Conservation (phyloP, 2,113 vertebrate genomes). For the Myiozetetes cayanensis region DNA sequence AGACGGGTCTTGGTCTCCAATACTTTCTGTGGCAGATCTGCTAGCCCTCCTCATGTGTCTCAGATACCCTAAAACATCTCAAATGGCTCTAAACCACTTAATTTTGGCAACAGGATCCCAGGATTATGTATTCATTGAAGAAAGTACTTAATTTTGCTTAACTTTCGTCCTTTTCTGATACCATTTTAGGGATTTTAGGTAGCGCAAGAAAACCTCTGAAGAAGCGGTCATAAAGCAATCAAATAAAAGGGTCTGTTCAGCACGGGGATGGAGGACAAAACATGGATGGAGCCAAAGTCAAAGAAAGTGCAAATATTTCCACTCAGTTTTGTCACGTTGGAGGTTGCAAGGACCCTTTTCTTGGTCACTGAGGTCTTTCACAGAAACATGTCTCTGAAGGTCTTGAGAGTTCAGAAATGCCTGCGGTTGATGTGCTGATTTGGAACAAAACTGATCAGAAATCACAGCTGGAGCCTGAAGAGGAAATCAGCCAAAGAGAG, state of each 20-base stretch:
- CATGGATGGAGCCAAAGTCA: background rate
- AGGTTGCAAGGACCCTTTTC: background rate
- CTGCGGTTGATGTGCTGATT: fast-evolving
- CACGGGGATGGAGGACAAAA: background rate
- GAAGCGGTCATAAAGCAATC: background rate
- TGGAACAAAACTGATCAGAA: background rate
- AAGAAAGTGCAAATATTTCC: background rate
- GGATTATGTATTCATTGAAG: background rate
- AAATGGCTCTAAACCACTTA: background rate
- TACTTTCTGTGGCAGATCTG: background rate
- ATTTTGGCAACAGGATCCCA: background rate
- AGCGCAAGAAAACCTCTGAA: background rate
- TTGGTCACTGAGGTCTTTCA: background rate
- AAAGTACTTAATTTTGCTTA: background rate
- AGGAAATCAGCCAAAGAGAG: background rate
- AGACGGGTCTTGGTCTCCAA: background rate
- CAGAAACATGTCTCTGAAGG: background rate
- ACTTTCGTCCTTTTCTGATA: background rate
- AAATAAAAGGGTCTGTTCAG: background rate
- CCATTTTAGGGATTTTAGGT: background rate
- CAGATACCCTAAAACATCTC: background rate
- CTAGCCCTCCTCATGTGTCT: background rate
- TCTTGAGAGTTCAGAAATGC: background rate
- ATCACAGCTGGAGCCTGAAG: background rate
- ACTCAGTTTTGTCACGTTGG: background rate